These are phyloP conservation scores for Desmodus rotundus DNA, from an alignment of 2,113 vertebrate species.

Conservation along the genomic window DNA sequence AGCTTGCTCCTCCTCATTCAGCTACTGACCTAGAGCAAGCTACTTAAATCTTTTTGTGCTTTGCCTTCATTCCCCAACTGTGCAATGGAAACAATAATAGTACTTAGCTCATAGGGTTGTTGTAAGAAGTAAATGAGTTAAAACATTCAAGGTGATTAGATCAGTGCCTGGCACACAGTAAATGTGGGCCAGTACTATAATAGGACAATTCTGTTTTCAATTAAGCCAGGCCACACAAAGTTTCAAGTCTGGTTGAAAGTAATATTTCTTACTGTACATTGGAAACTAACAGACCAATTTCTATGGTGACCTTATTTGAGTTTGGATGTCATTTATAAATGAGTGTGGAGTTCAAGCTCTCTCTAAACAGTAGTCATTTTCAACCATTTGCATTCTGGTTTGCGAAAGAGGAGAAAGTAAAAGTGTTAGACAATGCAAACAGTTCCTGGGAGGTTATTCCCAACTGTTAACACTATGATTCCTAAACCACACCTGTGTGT, in stretches of 20 bases:
- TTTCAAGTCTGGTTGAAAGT: not conserved
- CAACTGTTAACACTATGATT: not conserved
- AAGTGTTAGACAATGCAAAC: not conserved
- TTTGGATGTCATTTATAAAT: constrained; percentile 7
- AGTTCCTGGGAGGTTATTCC: not conserved
- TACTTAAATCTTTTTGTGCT: too few relatives aligned
- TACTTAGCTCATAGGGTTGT: too few relatives aligned
- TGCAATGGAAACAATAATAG: too few relatives aligned
- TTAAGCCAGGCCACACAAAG: not conserved
- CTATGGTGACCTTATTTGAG: not conserved
- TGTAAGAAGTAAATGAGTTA: not conserved
- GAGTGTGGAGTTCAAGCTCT: not conserved
- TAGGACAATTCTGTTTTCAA: not conserved
- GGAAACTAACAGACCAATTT: not conserved
- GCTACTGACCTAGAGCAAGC: not conserved
- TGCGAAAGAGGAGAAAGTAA: not conserved
- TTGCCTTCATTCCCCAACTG: too few relatives aligned
- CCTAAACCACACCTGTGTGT: not conserved
- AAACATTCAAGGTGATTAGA: not conserved
- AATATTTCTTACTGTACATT: not conserved
- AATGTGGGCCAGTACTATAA: not conserved
- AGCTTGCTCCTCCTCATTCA: not conserved
- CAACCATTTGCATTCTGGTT: not conserved
- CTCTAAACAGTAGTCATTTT: not conserved
- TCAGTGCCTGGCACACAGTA: not conserved